A percentile compares a stretch with the other conserved stretches of the same genome.
These are phyloP conservation scores for Beris morrisii DNA, from an alignment of 2,888 invertebrate genomes.

Conservation along the genomic window DNA sequence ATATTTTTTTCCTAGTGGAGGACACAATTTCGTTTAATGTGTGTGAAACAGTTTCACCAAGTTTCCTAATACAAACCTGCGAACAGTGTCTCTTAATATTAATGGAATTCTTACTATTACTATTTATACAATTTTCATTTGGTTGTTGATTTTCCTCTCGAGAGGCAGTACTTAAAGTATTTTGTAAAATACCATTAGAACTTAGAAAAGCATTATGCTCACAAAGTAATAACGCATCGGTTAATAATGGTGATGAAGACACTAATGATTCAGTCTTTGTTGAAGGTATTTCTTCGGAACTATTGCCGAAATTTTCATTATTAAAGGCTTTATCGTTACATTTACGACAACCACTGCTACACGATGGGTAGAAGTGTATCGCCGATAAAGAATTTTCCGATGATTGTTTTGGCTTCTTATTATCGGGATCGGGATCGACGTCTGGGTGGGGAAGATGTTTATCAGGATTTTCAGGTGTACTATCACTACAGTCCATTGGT, in stretches of 20 bases:
- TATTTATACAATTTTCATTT: slow-evolving; percentile 1
- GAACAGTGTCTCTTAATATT: slow-evolving; percentile 12
- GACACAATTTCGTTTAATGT: slow-evolving; percentile 23
- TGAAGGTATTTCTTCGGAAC: not conserved
- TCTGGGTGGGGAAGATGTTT: slow-evolving; percentile 21
- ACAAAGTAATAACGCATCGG: too few species aligned
- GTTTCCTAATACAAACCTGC: slow-evolving; percentile 15
- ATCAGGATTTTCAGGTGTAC: slow-evolving; percentile 35
- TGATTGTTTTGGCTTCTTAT: not conserved
- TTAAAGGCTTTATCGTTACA: slow-evolving; percentile 4
- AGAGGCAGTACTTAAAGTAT: too few species aligned
- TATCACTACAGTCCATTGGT: slow-evolving; percentile 51
- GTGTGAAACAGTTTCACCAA: slow-evolving; percentile 25
- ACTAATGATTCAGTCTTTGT: slow-evolving; percentile 26
- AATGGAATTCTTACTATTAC: slow-evolving; percentile 2
- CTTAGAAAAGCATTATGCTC: too few species aligned
- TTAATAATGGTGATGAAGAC: slow-evolving; percentile 1
- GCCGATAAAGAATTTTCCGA: not conserved
- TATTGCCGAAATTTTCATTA: not conserved
- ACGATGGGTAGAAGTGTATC: slow-evolving; percentile 11
- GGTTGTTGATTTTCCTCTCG: not conserved
- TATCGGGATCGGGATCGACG: not conserved
- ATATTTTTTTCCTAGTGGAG: slow-evolving; percentile 25
- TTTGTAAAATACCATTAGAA: too few species aligned
- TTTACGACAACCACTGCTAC: slow-evolving; percentile 3